Evolutionary conservation across 23 tunicate species (phyloP).

Genomic region (Ascidia mentula): DNA sequence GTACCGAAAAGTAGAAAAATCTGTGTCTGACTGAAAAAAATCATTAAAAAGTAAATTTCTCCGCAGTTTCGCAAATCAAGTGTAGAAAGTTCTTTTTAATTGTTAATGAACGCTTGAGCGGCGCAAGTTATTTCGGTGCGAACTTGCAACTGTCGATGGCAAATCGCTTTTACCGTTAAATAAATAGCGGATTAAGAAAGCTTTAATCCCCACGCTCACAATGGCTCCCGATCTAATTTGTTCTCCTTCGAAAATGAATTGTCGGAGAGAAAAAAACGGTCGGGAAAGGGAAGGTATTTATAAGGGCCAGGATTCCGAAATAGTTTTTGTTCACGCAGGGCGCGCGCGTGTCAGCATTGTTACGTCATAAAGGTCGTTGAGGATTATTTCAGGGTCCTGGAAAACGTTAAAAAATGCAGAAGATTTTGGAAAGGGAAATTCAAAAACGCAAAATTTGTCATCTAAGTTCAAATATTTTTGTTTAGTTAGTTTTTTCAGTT

Average conservation of each 20-base stretch:
- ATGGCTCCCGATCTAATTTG: neutral
- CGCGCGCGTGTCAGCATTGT: neutral
- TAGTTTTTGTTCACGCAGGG: neutral
- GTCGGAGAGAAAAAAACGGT: neutral
- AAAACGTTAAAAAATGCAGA: too few species aligned
- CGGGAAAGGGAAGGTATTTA: neutral
- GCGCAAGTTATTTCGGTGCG: neutral
- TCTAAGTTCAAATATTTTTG: too few species aligned
- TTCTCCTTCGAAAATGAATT: neutral
- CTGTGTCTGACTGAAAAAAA: too few species aligned
- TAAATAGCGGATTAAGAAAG: neutral
- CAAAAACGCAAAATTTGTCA: too few species aligned
- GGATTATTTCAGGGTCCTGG: too few species aligned
- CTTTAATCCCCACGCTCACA: neutral
- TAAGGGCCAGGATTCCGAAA: neutral
- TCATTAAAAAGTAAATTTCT: too few species aligned
- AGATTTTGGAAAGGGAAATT: too few species aligned
- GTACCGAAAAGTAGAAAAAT: too few species aligned
- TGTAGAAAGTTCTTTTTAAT: too few species aligned
- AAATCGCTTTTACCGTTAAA: neutral
- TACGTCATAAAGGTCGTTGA: neutral
- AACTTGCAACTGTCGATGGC: neutral
- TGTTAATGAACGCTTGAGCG: too few species aligned
- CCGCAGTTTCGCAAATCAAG: too few species aligned
- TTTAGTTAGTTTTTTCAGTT: too few species aligned